These are phyloP conservation scores for Trachops cirrhosus DNA, from an alignment of 2,797 vertebrate genomes.

Conservation along the genomic window DNA sequence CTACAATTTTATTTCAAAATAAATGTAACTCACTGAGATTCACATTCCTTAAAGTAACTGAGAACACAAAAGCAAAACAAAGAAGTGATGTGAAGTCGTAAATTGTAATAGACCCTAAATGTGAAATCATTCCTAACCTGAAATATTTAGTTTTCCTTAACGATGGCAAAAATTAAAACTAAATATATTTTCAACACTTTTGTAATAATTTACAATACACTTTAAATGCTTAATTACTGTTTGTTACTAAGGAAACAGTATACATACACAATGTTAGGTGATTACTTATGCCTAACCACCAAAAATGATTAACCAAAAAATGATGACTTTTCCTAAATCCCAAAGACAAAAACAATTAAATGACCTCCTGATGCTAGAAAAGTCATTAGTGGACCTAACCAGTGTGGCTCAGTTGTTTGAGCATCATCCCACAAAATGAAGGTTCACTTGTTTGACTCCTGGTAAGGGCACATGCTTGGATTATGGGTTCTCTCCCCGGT, in stretches of 20 bases:
- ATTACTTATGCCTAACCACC: not conserved
- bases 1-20: constrained; percentile 74
- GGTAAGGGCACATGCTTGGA: too few relatives aligned
- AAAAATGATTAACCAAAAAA: not conserved
- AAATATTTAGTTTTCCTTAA: constrained; percentile 24
- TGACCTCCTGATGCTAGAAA: not conserved
- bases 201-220: not conserved
- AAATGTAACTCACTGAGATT: constrained; percentile 55
- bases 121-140: not conserved
- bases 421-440: too few relatives aligned
- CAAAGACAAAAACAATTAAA: constrained; percentile 4
- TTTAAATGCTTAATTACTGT: not conserved
- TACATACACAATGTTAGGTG: not conserved
- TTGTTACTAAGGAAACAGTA: constrained; percentile 15
- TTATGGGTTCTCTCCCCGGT: too few relatives aligned
- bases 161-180: constrained; percentile 14
- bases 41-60: constrained; percentile 44
- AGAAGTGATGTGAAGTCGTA: not conserved
- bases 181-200: not conserved
- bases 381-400: not conserved
- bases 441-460: too few relatives aligned
- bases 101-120: constrained; percentile 37
- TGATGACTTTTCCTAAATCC: not conserved
- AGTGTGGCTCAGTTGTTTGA: too few relatives aligned
- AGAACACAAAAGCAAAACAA: constrained; percentile 63